Base-by-base conservation (phyloP, 2,797 vertebrate species). In the Sylvilagus floridanus region DNA sequence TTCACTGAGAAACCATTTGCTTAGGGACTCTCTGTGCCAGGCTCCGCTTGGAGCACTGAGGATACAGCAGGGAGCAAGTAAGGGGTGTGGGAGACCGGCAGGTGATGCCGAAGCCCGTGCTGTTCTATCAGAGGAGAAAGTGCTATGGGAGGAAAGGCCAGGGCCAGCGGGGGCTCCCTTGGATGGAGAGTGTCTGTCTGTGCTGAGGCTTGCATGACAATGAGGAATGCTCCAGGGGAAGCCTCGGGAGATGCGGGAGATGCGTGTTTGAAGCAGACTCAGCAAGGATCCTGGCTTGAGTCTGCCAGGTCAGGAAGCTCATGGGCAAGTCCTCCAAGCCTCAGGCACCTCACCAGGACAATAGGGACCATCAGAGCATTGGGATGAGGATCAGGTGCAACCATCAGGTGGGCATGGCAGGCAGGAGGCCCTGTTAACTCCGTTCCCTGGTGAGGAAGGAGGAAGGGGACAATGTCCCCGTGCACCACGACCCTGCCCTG, bases 41-140 rank as follows among this genome's bases (percentile, higher is more conserved):
- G 11, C 24, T 88, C 50, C 72, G 22, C 60, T 28, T 16, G 30
- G 65, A 50, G 32, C 5, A 62, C 57, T 30, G 32, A 6, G 57
- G 57, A 35, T 1, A 5, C 0, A 32, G 37, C 75, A 35, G 47
- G 5, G 30, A 82, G 63, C 12, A 19, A 35, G 13, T 69, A 21
- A 50, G 12, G 81, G 63, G 32, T 24, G 1, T 26, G 7, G 30
- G n/a, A 52, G 35, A 52, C 22, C 54, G 47, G 8, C 0, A 17
- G 50, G 30, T 22, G 37, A 28, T 65, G 26, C 37, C 7, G 4
- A n/a, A 21, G 16, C 7, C 5, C 0, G 0, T 3, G 42, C n/a
- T 13, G 54, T 12, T 26, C 35, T 5, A 0, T 50, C 26, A 13
- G 1, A 11, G 37, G 37, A 54, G 19, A 52, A 32, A 35, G 30